phyloP scores from a whole-genome alignment of 2,797 vertebrate genomes.

The Pseudochirops corinnae region DNA sequence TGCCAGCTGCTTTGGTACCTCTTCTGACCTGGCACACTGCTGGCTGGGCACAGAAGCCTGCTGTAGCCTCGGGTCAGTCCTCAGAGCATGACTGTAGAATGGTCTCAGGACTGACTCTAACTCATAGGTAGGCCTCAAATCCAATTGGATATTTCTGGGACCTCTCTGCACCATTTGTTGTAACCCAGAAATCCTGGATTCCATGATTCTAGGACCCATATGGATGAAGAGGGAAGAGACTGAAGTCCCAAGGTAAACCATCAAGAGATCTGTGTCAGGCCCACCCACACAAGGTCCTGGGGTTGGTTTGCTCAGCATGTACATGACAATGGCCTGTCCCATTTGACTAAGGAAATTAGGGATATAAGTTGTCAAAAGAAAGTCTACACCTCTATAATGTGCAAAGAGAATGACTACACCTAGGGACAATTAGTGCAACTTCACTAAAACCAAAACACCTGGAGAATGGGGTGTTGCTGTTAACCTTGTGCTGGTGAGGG shows the following conservation, averaged over 20 bases:
- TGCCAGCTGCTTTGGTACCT: not conserved
- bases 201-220: not conserved
- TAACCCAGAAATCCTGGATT: not conserved
- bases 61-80: not conserved
- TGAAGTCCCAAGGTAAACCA: not conserved
- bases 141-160: not conserved
- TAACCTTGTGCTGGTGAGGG: not conserved
- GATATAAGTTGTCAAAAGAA: not conserved
- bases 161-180: not conserved
- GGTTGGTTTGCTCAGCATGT: not conserved
- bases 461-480: not conserved
- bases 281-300: not conserved
- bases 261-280: not conserved
- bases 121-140: not conserved
- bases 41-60: not conserved
- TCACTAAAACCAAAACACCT: not conserved
- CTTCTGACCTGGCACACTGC: not conserved
- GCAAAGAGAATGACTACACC: not conserved
- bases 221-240: not conserved
- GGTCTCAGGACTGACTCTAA: not conserved
- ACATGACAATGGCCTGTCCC: not conserved
- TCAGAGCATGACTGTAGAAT: not conserved
- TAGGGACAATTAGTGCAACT: not conserved
- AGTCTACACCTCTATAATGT: slow-evolving; percentile 25
- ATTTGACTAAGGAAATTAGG: not conserved